phyloP scores from a whole-genome alignment of 2,888 invertebrate genomes.

The Dilophus febrilis region DNA sequence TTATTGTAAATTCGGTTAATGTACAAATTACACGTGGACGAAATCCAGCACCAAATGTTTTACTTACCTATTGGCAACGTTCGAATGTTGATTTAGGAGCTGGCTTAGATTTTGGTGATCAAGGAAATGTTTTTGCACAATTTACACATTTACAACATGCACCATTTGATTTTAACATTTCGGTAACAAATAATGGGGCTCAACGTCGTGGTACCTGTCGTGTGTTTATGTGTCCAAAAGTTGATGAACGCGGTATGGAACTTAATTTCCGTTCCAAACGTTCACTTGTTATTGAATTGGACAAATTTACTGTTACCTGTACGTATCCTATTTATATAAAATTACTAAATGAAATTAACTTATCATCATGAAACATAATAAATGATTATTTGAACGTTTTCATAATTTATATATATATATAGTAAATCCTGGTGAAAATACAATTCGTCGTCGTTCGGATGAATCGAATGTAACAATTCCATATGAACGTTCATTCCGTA shows the following conservation, averaged over 20 bases:
- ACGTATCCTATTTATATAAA: slow-evolving; percentile 22
- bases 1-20: slow-evolving; percentile 14
- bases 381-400: background rate
- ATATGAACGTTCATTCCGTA: slow-evolving; percentile 62
- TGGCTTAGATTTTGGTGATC: slow-evolving; percentile 61
- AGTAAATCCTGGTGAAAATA: slow-evolving; percentile 54
- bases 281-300: slow-evolving; percentile 53
- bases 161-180: slow-evolving; percentile 41
- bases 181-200: background rate
- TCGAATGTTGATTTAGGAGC: slow-evolving; percentile 64
- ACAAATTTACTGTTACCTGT: slow-evolving; percentile 50
- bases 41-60: slow-evolving; percentile 31
- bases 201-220: slow-evolving; percentile 22
- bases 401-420: slow-evolving; percentile 9
- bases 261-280: slow-evolving; percentile 48
- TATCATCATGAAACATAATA: background rate
- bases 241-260: slow-evolving; percentile 47
- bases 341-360: background rate
- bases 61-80: slow-evolving; percentile 63
- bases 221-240: slow-evolving; percentile 51
- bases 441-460: slow-evolving; percentile 43
- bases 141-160: slow-evolving; percentile 56
- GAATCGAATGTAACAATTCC: slow-evolving; percentile 70
- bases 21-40: slow-evolving; percentile 16
- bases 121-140: slow-evolving; percentile 47